Evolutionary conservation across 2,113 vertebrate genomes (phyloP), one percentile per base, ranked within the genome.

Genomic region (Aptenodytes patagonicus): DNA sequence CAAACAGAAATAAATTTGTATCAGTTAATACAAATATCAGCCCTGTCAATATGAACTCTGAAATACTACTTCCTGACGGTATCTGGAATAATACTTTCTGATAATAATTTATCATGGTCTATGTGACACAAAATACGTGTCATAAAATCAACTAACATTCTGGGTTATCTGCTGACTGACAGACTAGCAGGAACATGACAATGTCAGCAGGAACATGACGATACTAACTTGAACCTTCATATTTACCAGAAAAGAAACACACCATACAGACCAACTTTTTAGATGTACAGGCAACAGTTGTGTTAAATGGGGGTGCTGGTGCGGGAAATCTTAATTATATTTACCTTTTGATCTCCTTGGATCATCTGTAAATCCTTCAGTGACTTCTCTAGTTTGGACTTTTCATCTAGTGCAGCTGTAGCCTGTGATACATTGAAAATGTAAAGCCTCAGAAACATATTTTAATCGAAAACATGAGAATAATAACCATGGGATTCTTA

Each of bases 361-460:
- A 98, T 96, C 90, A 98, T 98, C 96, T 99, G 98, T 46, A 99
- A 97, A 66, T 99, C 98, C 83, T 96, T 99, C 85, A 99, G 98
- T 28, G 98, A 98, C 70, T 97, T 98, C 91, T 99, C 99, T 9
- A 99, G 98, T 78, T 98, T 98, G 42, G 98, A 98, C 88, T 99
- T 99, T 94, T 99, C 99, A 86, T 99, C 99, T 61, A 99, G 80
- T 2, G 98, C 99, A 89, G 95, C 98, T 93, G 98, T 99, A 21
- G 99, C 99, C 99, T 99, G 89, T 10, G 91, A 91, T 5, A 83
- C 28, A 76, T 77, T 32, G n/a, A 52, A 92, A 92, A 65, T 22
- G 8, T 49, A 78, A 93, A 61, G 60, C 14, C 77, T 84, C 90
- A 84, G 40, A 60, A 32, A 36, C 1, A 24, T 34, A 51, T 47